These are phyloP conservation scores for Neoitamus cyanurus DNA, from an alignment of 2,888 invertebrate species.

Conservation along the genomic window DNA sequence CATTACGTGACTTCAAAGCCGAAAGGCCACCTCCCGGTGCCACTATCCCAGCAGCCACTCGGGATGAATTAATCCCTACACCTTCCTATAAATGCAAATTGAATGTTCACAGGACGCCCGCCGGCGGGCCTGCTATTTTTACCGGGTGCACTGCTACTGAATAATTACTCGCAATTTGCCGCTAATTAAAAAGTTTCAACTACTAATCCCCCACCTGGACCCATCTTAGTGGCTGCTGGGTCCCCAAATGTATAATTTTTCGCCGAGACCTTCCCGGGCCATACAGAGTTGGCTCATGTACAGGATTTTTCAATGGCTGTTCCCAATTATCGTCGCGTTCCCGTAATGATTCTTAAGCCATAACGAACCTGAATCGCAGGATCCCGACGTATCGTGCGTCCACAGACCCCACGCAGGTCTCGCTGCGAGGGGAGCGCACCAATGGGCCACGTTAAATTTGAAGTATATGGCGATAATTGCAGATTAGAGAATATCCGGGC, in stretches of 20 bases:
- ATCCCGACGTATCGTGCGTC: slow-evolving; percentile 4
- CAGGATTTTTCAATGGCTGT: not conserved
- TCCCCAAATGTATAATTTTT: not conserved
- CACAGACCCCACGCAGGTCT: not conserved
- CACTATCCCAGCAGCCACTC: not conserved
- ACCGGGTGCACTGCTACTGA: not conserved
- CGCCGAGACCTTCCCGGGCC: not conserved
- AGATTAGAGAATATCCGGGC: slow-evolving; percentile 17
- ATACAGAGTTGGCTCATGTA: not conserved
- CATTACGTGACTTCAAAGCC: slow-evolving; percentile 37
- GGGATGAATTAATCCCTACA: slow-evolving; percentile 32
- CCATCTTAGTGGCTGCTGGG: not conserved
- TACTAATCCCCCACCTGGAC: not conserved
- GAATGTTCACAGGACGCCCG: slow-evolving; percentile 19
- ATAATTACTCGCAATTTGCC: slow-evolving; percentile 26
- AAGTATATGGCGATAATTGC: slow-evolving; percentile 28
- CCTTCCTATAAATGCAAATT: slow-evolving; percentile 39
- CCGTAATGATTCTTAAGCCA: not conserved
- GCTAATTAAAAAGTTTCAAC: slow-evolving; percentile 37
- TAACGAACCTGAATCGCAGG: not conserved
- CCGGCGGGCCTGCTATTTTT: not conserved
- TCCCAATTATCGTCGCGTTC: not conserved
- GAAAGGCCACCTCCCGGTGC: not conserved
- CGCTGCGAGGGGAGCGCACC: not conserved
- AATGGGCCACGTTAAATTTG: slow-evolving; percentile 31